Evolutionary conservation across 92 coral and sea anemone species (phyloP).

Genomic region (Desmophyllum pertusum): DNA sequence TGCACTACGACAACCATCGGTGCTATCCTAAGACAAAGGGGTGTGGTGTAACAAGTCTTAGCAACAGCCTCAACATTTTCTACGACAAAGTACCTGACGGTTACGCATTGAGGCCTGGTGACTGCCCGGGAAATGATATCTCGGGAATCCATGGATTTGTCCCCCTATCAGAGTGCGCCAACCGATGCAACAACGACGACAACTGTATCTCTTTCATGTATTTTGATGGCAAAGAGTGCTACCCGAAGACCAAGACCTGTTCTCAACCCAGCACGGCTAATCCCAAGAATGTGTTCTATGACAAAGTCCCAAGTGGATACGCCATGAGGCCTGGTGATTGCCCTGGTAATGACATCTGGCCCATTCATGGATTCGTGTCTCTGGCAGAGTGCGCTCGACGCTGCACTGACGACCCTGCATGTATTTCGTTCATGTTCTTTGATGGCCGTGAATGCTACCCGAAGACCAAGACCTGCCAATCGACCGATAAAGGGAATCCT

Average conservation of each 20-base stretch:
- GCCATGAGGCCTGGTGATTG: constrained; percentile 46
- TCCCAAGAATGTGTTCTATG: constrained; percentile 18
- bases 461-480: constrained; percentile 23
- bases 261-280: background rate
- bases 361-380: constrained; percentile 6
- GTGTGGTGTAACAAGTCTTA: too few relatives aligned
- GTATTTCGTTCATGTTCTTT: constrained; percentile 15
- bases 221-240: background rate
- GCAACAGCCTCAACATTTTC: background rate
- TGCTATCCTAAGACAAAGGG: constrained; percentile 7
- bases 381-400: constrained; percentile 23
- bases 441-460: constrained; percentile 30
- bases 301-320: constrained; percentile 25
- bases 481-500: background rate
- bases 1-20: background rate
- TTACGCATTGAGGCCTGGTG: constrained; percentile 11
- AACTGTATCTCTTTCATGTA: background rate
- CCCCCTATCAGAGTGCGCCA: background rate
- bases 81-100: constrained; percentile 29
- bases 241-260: constrained; percentile 19
- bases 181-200: background rate
- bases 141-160: background rate
- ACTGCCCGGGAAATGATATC: constrained; percentile 22
- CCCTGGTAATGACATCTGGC: constrained; percentile 28
- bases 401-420: background rate